Conservation (phyloP, 2,888 invertebrate species). For the Drosophila kanekoi region DNA sequence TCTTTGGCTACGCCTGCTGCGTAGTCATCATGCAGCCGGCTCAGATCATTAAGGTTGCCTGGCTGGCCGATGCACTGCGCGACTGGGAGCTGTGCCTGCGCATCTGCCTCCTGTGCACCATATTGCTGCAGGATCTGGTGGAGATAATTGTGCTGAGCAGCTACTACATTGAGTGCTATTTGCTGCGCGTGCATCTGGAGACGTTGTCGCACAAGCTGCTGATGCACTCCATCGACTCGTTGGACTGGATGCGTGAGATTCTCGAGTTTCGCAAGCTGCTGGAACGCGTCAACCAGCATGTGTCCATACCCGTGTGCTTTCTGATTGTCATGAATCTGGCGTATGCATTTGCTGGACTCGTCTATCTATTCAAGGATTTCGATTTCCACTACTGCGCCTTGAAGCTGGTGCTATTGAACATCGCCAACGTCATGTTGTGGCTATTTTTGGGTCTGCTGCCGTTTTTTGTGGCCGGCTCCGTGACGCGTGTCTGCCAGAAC, state of each 20-base stretch:
- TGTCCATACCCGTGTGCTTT: constrained; percentile 91
- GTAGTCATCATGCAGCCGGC: constrained; percentile 76
- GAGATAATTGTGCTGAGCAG: constrained; percentile 93
- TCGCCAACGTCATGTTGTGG: constrained; percentile 86
- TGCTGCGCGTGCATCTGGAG: constrained; percentile 90
- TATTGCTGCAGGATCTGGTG: constrained; percentile 92
- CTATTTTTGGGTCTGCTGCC: constrained; percentile 81
- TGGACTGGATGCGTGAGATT: constrained; percentile 93
- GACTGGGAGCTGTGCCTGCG: constrained; percentile 67
- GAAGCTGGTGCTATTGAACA: constrained; percentile 89
- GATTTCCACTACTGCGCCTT: constrained; percentile 87
- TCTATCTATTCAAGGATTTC: constrained; percentile 89
- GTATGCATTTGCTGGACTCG: constrained; percentile 89
- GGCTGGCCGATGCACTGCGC: constrained; percentile 65
- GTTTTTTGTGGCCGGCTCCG: constrained; percentile 89
- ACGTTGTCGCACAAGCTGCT: constrained; percentile 90
- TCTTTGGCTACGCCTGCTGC: constrained; percentile 88
- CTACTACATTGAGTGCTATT: constrained; percentile 93
- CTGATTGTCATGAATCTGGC: constrained; percentile 91
- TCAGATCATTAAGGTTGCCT: constrained; percentile 71
- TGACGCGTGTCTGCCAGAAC: constrained; percentile 90
- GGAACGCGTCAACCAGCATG: constrained; percentile 91
- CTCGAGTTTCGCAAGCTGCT: constrained; percentile 92
- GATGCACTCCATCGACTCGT: constrained; percentile 89
- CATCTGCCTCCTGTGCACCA: constrained; percentile 88